Base-by-base conservation (phyloP, 2,888 invertebrate species). In the Sarcophaga rosellei region DNA sequence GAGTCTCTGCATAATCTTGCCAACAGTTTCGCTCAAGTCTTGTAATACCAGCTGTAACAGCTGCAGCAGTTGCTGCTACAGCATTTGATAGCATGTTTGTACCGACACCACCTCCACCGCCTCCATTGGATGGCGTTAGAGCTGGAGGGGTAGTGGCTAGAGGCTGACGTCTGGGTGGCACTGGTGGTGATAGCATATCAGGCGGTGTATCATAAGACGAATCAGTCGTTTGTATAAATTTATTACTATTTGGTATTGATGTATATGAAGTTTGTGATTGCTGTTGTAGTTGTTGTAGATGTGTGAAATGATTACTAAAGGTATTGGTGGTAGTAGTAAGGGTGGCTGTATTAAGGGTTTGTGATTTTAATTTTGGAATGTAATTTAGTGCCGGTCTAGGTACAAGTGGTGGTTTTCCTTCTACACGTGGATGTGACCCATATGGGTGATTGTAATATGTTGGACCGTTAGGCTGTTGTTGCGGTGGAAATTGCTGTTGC, bases 131-230 rank as follows among this genome's bases (percentile, higher is more conserved):
- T 2, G 65, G 70, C 11, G 75, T 82, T 12, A 74, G 79, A 47
- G 81, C 81, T 20, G 85, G 78, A 17, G 83, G 86, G 3, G 83
- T 77, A 5, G 45, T 20, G 35, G 65, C 44, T 20, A 35, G 59
- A 65, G 90, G 89, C 86, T 89, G 88, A 68, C 85, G 91, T 59
- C 90, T 90, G 25, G 92, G 89, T 45, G 93, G 93, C 73, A 93
- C 91, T 6, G 93, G 93, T 20, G 93, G 93, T 66, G 93, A 92
- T 69, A 91, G 91, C 89, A 93, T 90, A 85, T 93, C 92, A 57
- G 93, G 93, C 44, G 93, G 93, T 83, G 88, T 90, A 87, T 93
- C 93, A 88, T 92, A 93, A 63, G 89, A 89, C 12, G 91, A 92
- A 81, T 92, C 90, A n/a, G 91, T 90, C 21, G 86, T 86, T 45